phyloP scores from a whole-genome alignment of 2,113 vertebrate genomes.

The Hoplias malabaricus region DNA sequence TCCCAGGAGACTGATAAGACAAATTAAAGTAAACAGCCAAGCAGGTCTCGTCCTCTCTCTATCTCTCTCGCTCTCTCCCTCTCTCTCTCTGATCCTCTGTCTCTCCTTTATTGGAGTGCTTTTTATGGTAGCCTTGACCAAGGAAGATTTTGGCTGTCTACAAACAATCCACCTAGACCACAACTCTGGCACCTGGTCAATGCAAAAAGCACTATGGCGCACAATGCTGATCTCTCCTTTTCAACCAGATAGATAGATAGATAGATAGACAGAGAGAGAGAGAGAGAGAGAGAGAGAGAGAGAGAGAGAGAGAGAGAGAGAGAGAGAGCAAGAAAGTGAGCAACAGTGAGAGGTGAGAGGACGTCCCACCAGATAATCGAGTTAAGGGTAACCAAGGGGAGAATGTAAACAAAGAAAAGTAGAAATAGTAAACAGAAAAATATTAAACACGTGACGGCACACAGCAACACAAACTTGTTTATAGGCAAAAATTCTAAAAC shows the following conservation, averaged over 20 bases:
- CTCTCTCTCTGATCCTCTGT: conserved; percentile 4
- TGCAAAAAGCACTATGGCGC: conserved; percentile 13
- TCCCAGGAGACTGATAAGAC: conserved; percentile 41
- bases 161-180: conserved; percentile 37
- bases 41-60: not conserved
- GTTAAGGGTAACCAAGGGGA: conserved; percentile 7
- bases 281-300: no score
- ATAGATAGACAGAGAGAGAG: not conserved
- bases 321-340: no score
- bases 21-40: conserved; percentile 42
- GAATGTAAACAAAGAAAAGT: not conserved
- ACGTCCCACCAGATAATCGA: not conserved
- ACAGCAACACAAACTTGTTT: not conserved
- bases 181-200: conserved; percentile 30
- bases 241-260: conserved; percentile 5
- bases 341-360: no score
- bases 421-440: not conserved
- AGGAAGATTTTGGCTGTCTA: conserved; percentile 20
- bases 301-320: no score
- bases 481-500: conserved; percentile 3
- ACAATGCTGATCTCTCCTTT: conserved; percentile 27
- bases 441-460: not conserved
- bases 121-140: conserved; percentile 48
- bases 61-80: not conserved
- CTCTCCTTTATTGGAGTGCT: conserved; percentile 50